Evolutionary conservation across 2,888 invertebrate species (phyloP).

Genomic region (Eumerus sabulonum): DNA sequence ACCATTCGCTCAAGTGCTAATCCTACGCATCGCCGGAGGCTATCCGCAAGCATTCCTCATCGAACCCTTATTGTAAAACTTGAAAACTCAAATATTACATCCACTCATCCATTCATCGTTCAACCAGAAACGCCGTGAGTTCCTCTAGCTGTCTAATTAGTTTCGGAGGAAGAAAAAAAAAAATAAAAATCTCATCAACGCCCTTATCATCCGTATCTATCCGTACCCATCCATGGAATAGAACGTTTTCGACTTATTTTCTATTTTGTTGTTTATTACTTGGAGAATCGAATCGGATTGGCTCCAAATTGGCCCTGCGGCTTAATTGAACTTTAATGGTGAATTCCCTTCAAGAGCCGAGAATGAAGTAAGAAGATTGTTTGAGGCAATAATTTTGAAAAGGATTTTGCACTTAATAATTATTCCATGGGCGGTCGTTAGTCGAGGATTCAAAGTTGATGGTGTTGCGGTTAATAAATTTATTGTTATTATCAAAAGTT

Average conservation of each 20-base stretch:
- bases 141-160: conserved; percentile 41
- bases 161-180: conserved; percentile 5
- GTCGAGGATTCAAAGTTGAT: conserved; percentile 20
- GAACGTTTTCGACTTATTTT: conserved; percentile 30
- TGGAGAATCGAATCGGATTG: conserved; percentile 49
- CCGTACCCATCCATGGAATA: conserved; percentile 37
- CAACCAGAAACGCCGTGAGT: not conserved
- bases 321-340: conserved; percentile 62
- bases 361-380: conserved; percentile 16
- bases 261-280: conserved; percentile 1
- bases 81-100: not conserved
- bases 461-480: conserved; percentile 27
- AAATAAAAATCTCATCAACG: conserved; percentile 10
- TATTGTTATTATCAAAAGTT: conserved; percentile 19
- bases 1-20: conserved; percentile 14
- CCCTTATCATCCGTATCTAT: conserved; percentile 28
- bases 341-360: conserved; percentile 26
- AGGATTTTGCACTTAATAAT: conserved; percentile 37
- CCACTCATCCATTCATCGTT: not conserved
- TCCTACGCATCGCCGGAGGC: conserved; percentile 3
- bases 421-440: conserved; percentile 2
- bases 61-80: conserved; percentile 10
- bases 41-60: conserved; percentile 9
- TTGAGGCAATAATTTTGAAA: not conserved
- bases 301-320: conserved; percentile 46